A percentile compares a stretch with the other conserved stretches of the same genome.
Conservation (phyloP, 2,113 vertebrate species). For the Panurus biarmicus region DNA sequence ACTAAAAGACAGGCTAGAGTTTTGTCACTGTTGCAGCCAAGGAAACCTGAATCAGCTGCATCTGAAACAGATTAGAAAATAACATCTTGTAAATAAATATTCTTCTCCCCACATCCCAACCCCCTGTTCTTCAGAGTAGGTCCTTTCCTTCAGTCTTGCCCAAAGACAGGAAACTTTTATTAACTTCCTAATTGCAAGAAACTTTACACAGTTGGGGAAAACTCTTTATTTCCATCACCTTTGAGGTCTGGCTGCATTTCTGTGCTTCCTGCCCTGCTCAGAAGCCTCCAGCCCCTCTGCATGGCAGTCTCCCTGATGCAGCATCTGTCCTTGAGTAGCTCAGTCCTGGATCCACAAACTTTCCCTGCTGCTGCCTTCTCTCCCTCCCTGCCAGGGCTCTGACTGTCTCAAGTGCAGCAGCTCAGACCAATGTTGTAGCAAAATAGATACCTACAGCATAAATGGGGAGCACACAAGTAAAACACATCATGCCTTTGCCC, state of each 20-base stretch:
- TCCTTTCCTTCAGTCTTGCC: not conserved
- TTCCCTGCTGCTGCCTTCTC: not conserved
- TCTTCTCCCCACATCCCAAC: not conserved
- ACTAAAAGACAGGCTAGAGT: not conserved
- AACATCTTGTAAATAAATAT: not conserved
- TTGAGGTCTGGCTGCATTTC: not conserved
- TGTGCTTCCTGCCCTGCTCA: not conserved
- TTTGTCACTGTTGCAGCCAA: not conserved
- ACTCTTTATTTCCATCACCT: not conserved
- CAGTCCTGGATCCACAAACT: not conserved
- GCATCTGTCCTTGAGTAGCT: not conserved
- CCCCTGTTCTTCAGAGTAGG: not conserved
- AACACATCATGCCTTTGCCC: not conserved
- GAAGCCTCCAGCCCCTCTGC: not conserved
- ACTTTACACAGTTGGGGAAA: not conserved
- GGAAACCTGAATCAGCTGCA: not conserved
- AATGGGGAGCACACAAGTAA: not conserved
- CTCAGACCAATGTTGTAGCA: not conserved
- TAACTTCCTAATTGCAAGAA: not conserved
- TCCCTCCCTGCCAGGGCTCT: not conserved
- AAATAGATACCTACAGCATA: not conserved
- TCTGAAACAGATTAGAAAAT: not conserved
- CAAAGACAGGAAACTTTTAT: not conserved
- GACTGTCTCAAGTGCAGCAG: not conserved
- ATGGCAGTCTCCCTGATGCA: not conserved